phyloP scores from a whole-genome alignment of 1,140 invertebrate species.

The Musca vetustissima region DNA sequence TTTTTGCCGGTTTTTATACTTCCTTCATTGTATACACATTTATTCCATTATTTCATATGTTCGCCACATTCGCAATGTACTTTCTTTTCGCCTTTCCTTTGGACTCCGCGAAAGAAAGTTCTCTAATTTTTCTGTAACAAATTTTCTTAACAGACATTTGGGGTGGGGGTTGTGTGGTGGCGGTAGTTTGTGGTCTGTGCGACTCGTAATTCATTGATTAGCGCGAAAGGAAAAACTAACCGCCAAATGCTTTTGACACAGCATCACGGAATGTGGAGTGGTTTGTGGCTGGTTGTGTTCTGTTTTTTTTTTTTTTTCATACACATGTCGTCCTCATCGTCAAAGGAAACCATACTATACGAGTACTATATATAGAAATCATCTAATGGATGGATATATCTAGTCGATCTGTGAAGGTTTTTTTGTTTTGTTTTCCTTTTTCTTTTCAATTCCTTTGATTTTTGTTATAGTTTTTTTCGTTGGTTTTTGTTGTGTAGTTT shows the following conservation, averaged over 20 bases:
- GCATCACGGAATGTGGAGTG: neutral
- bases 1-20: neutral
- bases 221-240: slow-evolving; percentile 13
- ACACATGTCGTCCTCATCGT: no score
- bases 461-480: slow-evolving; percentile 10
- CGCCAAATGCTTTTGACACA: neutral
- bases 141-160: neutral
- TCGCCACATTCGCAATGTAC: neutral
- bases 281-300: no score
- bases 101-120: neutral
- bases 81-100: no score
- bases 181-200: neutral
- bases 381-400: neutral
- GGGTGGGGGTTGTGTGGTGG: neutral
- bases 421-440: neutral
- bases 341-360: neutral
- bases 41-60: neutral
- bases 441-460: no score
- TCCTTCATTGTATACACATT: neutral
- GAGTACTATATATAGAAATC: neutral
- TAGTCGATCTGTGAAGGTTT: no score
- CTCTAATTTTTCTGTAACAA: slow-evolving; percentile 3
- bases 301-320: no score
- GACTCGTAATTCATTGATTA: slow-evolving; percentile 22
- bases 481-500: neutral